Evolutionary conservation across 2,113 vertebrate species (phyloP), one percentile per base, ranked within the genome.

Genomic region (Oxyruncus cristatus): DNA sequence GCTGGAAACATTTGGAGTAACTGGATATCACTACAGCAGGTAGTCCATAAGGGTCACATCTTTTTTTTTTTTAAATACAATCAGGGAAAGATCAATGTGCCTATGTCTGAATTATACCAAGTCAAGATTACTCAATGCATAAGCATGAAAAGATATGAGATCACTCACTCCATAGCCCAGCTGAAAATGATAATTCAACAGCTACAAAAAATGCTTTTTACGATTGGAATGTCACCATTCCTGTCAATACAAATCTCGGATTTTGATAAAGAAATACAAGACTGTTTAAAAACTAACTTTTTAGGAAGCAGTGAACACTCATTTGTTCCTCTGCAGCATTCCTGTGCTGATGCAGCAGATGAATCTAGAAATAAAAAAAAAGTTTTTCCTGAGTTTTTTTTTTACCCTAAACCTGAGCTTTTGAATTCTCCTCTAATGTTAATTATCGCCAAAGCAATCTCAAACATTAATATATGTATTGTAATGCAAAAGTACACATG

Each of bases 391-490:
- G 20, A 32, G 11, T 2, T 46, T 92, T 68, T 68, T 82, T 79
- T 67, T 93, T 76, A 91, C 49, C 9, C 78, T 94, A 85, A 93
- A 71, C 37, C 53, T 75, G 22, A 58, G 8, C 19, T 27, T 78
- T 62, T 89, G 19, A 37, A 27, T 42, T 24, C 20, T 79, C 32
- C 32, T 66, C 81, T 50, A 74, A 66, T 24, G 41, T 47, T 96
- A 76, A 79, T 95, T 96, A 94, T 75, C 78, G 78, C 56, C 35
- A 75, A 95, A 90, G 77, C 33, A 97, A 88, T 95, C 92, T 94
- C 83, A 81, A 96, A 93, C 41, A 85, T 52, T 93, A 88, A 88
- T 56, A 80, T 47, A 91, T 80, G 72, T n/a, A 74, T 52, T 93
- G 62, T 53, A 68, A 95, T 6, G 16, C 24, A 80, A 77, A 72